Conservation (phyloP, 1,140 invertebrate species). For the Agrypnia vestita region DNA sequence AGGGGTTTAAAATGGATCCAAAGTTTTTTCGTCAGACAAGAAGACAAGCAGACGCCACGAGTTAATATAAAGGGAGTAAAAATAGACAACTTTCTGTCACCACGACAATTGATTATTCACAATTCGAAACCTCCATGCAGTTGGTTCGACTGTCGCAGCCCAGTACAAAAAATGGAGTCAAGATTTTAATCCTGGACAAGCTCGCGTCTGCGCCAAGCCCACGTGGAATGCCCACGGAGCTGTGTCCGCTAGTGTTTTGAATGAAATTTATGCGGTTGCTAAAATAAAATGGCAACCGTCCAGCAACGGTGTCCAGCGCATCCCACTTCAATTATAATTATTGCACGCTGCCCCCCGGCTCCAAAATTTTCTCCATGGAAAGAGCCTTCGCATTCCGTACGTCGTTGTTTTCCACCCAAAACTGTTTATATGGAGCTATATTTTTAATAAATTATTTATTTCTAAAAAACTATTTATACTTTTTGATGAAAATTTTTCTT, state of each 20-base stretch:
- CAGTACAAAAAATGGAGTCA: neutral
- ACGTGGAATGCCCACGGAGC: neutral
- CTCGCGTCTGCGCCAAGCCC: neutral
- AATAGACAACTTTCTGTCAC: too few species aligned
- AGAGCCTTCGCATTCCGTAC: neutral
- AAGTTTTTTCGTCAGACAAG: too few species aligned
- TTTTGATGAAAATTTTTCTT: neutral
- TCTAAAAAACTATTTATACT: neutral
- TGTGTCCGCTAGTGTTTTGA: slow-evolving; percentile 16
- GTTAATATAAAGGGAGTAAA: too few species aligned
- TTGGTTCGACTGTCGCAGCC: neutral
- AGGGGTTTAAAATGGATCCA: too few species aligned
- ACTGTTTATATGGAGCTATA: neutral
- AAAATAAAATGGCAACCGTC: slow-evolving; percentile 38
- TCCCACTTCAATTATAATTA: slow-evolving; percentile 55
- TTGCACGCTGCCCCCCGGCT: slow-evolving; percentile 10
- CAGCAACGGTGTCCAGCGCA: slow-evolving; percentile 42
- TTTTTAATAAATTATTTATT: neutral
- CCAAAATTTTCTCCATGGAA: neutral
- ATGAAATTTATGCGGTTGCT: slow-evolving; percentile 42
- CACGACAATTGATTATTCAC: too few species aligned
- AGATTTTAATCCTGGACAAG: neutral
- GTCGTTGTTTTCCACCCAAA: neutral
- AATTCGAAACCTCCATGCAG: too few species aligned
- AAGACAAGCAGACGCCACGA: too few species aligned